Evolutionary conservation across 2,888 invertebrate species (phyloP), one percentile per base, ranked within the genome.

Genomic region (Hybos culiciformis): DNA sequence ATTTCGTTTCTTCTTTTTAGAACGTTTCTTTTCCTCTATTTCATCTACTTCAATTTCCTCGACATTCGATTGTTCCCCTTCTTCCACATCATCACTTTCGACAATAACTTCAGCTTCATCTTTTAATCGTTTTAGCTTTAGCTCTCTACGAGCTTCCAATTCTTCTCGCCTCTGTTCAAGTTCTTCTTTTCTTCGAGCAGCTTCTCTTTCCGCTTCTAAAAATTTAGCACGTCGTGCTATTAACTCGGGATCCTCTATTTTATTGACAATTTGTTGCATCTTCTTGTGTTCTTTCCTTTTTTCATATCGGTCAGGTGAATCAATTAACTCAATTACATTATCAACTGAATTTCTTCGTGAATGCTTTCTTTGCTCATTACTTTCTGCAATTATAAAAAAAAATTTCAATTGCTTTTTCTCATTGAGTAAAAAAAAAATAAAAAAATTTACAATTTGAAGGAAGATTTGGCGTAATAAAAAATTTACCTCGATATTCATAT

Each of bases 171-270:
- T 81, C 17, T n/a, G n/a, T n/a, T n/a, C n/a, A n/a, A n/a, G n/a
- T 41, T 77, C 77, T 60, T 84, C 79, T 61, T 84, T 85, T 42
- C 83, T 73, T 52, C 82, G 74, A 3, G 80, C 80, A 75, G 80
- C 83, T 67, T 86, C 66, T 23, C 83, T 69, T 55, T 81, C 82
- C 69, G 82, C 82, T 61, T 78, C 80, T 47, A 83, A 59, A 37
- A 83, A 64, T 56, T 77, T 77, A 49, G 79, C 77, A 54, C 77
- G 73, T 52, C 84, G 67, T 60, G 73, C 64, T 67, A 72, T 52
- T 59, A 69, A 55, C 63, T 75, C 65, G 58, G 72, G 55, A 69
- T 63, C 60, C 59, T 67, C 51, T 36, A 9, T 17, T 21, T 21
- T 41, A 14, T 41, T 7, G n/a, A 34, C 17, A 21, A 37, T 23